Conservation (phyloP, 2,113 vertebrate genomes). For the Stercorarius parasiticus region DNA sequence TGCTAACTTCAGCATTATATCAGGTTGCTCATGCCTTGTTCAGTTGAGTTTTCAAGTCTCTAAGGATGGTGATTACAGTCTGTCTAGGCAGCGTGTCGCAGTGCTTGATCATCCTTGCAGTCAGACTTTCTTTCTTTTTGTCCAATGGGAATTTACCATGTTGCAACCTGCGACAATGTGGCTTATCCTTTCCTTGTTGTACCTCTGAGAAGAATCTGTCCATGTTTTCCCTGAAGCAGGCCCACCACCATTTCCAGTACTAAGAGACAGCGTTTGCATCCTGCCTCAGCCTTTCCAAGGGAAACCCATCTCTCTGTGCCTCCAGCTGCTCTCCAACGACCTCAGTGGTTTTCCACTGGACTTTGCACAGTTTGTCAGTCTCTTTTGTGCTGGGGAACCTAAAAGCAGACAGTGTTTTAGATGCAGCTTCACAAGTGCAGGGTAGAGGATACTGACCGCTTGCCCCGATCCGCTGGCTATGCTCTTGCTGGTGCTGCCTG, state of each 20-base stretch:
- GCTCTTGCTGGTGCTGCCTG: neutral
- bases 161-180: fast-evolving
- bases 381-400: neutral
- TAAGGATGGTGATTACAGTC: neutral
- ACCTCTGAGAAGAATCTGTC: neutral
- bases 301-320: neutral
- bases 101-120: neutral
- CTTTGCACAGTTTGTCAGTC: neutral
- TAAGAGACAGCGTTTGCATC: neutral
- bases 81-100: neutral
- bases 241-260: neutral
- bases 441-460: neutral
- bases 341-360: neutral
- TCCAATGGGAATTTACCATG: fast-evolving
- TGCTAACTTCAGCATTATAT: neutral
- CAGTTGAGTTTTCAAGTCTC: neutral
- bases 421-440: neutral
- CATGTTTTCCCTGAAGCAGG: neutral
- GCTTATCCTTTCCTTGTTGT: neutral
- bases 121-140: neutral
- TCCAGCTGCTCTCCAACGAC: neutral
- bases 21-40: neutral
- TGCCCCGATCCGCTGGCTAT: neutral
- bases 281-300: neutral
- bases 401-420: neutral